Percentiles rank a stretch among this genome's conserved stretches.
phyloP scores from a whole-genome alignment of 2,888 invertebrate species.

The Metellina segmentata region DNA sequence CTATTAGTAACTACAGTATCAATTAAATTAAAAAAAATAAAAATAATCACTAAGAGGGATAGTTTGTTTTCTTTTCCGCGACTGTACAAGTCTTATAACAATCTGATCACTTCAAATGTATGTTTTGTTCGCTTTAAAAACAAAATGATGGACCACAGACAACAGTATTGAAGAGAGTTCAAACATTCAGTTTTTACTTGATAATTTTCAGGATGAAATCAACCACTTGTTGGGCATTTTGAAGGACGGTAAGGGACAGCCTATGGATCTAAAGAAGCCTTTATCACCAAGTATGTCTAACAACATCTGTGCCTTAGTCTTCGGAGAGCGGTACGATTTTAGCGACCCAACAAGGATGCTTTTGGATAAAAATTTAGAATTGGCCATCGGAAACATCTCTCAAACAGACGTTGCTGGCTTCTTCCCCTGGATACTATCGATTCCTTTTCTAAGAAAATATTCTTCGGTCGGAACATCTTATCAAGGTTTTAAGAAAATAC shows the following conservation, averaged over 20 bases:
- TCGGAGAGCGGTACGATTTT: slow-evolving; percentile 77
- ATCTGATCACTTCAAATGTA: too few species aligned
- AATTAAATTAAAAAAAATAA: too few species aligned
- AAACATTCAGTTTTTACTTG: too few species aligned
- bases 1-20: too few species aligned
- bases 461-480: background rate
- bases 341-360: slow-evolving; percentile 69
- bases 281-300: slow-evolving; percentile 77
- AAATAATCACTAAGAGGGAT: too few species aligned
- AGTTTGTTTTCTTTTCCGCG: too few species aligned
- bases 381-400: background rate
- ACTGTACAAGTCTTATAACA: too few species aligned
- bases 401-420: slow-evolving; percentile 33
- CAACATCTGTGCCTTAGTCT: slow-evolving; percentile 77
- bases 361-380: slow-evolving; percentile 42
- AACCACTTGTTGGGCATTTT: slow-evolving; percentile 64
- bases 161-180: too few species aligned
- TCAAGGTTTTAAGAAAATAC: too few species aligned
- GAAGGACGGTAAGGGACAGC: slow-evolving; percentile 49
- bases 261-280: slow-evolving; percentile 60
- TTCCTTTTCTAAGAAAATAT: slow-evolving; percentile 24
- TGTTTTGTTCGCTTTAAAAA: too few species aligned
- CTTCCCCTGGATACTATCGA: slow-evolving; percentile 43
- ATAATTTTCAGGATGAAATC: slow-evolving; percentile 72
- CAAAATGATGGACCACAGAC: too few species aligned